Base-by-base conservation (phyloP, 2,113 vertebrate genomes). In the Passer domesticus region DNA sequence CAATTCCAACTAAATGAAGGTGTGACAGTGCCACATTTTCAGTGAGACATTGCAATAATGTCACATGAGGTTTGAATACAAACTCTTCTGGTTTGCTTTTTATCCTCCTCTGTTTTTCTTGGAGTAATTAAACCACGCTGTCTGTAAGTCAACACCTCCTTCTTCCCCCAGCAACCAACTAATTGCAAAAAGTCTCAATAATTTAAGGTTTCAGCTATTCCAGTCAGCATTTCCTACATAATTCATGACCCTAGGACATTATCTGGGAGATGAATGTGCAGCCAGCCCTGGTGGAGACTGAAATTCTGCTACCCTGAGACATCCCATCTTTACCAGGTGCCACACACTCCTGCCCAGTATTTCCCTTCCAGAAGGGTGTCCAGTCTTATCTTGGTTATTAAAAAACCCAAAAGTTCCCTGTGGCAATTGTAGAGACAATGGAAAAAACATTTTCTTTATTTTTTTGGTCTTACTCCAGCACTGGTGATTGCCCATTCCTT, bases 291-390 rank as follows among this genome's bases (percentile, higher is more conserved):
- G 14, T 66, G 27, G 43, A 63, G 73, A 55, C 6, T 27, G 30
- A 64, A 6, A 4, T 59, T 55, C 46, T 56, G 22, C 52, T 80
- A 3, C 24, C n/a, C 18, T 2, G 11, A 27, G 12, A 22, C 11
- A 28, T 4, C 41, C 27, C 47, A 23, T 2, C 10, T 75, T 68
- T 20, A n/a, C 13, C 28, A 85, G 21, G 13, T 28, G 12, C 27
- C 12, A 8, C 0, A 0, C 23, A 20, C 4, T 49, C 8, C 46
- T 49, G n/a, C 18, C 27, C 27, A 44, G 6, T 6, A 60, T 22
- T 66, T 41, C 21, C 9, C 9, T 30, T 63, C 28, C 62, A 72
- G 52, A 46, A 50, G 10, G 1, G 1, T 3, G 0, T n/a, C 56
- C 21, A n/a, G 14, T 23, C 67, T 67, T 73, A 41, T 31, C n/a